phyloP scores from a whole-genome alignment of 2,113 vertebrate genomes.

The Prunella fulvescens region DNA sequence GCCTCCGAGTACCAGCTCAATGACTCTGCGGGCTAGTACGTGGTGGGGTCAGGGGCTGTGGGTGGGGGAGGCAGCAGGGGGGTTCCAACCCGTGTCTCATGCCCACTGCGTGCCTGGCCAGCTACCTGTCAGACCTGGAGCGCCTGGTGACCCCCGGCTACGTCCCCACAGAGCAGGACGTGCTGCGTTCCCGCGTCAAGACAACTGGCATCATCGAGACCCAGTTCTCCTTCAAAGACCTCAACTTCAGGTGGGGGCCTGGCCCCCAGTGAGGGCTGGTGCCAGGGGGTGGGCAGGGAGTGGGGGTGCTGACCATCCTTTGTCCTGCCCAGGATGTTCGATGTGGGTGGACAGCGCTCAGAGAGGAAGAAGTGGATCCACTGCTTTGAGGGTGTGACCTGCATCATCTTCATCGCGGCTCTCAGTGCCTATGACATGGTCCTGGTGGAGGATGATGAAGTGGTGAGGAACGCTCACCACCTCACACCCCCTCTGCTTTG shows the following conservation, averaged over 20 bases:
- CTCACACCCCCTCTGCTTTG: neutral
- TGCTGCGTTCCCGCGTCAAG: constrained; percentile 94
- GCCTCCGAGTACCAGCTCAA: constrained; percentile 98
- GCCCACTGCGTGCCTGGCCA: neutral
- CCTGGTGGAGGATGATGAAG: constrained; percentile 91
- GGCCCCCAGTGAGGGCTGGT: fast-evolving
- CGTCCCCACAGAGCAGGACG: constrained; percentile 94
- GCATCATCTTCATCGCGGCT: constrained; percentile 96
- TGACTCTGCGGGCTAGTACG: constrained; percentile 95
- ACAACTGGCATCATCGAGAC: constrained; percentile 98
- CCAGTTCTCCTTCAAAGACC: constrained; percentile 92
- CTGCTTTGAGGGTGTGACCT: constrained; percentile 97
- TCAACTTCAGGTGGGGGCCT: constrained; percentile 87
- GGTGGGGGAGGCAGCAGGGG: neutral
- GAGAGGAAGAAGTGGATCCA: constrained; percentile 99
- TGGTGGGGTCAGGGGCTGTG: neutral
- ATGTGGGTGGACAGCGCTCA: constrained; percentile 94
- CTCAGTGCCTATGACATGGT: constrained; percentile 97
- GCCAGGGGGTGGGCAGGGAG: too few species aligned
- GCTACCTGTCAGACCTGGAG: constrained; percentile 91
- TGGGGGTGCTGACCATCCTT: neutral
- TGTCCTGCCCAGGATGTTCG: constrained; percentile 87
- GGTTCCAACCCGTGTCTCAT: fast-evolving
- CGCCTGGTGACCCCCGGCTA: constrained; percentile 89
- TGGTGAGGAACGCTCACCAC: constrained; percentile 69